phyloP scores from a whole-genome alignment of 2,888 invertebrate species.

The Melanostoma scalare region DNA sequence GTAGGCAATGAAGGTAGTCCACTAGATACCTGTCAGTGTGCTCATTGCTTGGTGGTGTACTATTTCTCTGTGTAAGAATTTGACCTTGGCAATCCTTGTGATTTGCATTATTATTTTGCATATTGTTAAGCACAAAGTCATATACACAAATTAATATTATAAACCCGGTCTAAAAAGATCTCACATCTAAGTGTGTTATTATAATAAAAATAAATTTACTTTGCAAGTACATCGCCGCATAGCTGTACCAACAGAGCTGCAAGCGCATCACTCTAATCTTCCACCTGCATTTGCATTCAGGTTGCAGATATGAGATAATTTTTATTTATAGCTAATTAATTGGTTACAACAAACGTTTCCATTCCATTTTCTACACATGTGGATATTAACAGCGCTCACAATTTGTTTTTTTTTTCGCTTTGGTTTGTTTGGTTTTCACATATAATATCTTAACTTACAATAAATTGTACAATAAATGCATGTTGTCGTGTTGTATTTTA shows the following conservation, averaged over 20 bases:
- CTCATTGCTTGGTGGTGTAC: neutral
- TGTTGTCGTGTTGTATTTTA: conserved; percentile 72
- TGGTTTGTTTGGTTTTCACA: too few species aligned
- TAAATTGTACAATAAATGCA: conserved; percentile 70
- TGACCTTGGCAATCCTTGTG: conserved; percentile 1
- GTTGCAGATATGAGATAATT: conserved; percentile 71
- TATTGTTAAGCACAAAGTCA: conserved; percentile 13
- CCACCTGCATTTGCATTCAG: conserved; percentile 72
- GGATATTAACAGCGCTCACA: conserved; percentile 17
- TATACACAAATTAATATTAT: conserved; percentile 9
- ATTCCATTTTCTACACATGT: conserved; percentile 43
- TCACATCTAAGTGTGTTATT: conserved; percentile 47
- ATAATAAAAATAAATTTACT: conserved; percentile 67
- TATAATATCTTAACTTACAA: conserved; percentile 56
- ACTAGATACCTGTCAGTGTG: too few species aligned
- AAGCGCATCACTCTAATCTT: conserved; percentile 63
- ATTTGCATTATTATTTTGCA: neutral
- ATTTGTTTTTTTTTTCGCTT: conserved; percentile 23
- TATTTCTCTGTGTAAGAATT: neutral
- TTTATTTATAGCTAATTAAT: conserved; percentile 73
- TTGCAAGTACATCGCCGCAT: conserved; percentile 27
- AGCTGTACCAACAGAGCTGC: conserved; percentile 15
- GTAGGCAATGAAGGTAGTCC: too few species aligned
- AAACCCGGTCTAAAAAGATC: conserved; percentile 39
- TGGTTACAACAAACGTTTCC: conserved; percentile 68